Evolutionary conservation across 2,113 vertebrate genomes (phyloP).

Genomic region (Regulus satrapa): DNA sequence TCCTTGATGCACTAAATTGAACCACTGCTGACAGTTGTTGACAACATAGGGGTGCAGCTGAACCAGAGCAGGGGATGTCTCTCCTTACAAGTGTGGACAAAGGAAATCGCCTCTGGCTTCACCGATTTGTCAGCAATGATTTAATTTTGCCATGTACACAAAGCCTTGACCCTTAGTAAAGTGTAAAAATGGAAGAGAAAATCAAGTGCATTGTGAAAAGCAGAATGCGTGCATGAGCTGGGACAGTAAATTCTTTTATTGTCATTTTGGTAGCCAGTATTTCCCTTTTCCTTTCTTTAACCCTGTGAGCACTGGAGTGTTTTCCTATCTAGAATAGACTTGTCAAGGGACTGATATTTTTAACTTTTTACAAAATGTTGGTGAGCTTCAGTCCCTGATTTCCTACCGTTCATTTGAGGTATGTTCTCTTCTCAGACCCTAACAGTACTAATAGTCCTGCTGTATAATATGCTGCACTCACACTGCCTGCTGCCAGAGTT

Average conservation of each 20-base stretch:
- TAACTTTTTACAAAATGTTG: not conserved
- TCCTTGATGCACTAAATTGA: not conserved
- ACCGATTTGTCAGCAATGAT: not conserved
- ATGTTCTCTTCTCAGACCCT: not conserved
- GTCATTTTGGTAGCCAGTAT: not conserved
- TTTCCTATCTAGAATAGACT: not conserved
- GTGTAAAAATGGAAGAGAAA: not conserved
- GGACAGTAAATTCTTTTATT: not conserved
- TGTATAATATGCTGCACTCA: not conserved
- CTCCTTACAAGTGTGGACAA: not conserved
- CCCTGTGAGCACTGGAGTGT: not conserved
- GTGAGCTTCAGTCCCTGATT: not conserved
- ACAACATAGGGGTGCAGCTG: slow-evolving; percentile 30
- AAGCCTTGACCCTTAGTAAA: not conserved
- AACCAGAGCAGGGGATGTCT: not conserved
- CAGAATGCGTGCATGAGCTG: not conserved
- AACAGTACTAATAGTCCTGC: not conserved
- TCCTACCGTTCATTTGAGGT: not conserved
- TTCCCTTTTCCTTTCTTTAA: not conserved
- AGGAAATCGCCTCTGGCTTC: not conserved
- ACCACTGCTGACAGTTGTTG: not conserved
- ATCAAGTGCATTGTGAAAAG: not conserved
- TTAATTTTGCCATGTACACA: not conserved
- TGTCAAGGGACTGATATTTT: not conserved
- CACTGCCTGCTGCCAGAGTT: not conserved